Conservation (phyloP, 2,888 invertebrate genomes). For the Lapara coniferarum region DNA sequence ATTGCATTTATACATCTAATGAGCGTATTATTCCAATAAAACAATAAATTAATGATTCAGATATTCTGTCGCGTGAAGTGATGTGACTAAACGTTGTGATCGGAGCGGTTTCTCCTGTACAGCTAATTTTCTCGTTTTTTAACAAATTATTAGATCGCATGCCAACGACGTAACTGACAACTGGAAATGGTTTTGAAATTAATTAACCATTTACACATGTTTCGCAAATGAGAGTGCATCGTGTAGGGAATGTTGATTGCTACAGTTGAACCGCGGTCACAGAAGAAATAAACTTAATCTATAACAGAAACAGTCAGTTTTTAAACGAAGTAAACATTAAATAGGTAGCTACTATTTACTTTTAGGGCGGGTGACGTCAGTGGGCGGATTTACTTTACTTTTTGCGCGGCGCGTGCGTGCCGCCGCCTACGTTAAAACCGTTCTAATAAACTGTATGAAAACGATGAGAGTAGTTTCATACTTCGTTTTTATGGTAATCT, state of each 20-base stretch:
- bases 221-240: slow-evolving; percentile 40
- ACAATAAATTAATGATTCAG: slow-evolving; percentile 57
- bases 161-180: slow-evolving; percentile 27
- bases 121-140: slow-evolving; percentile 37
- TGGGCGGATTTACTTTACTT: slow-evolving; percentile 48
- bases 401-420: slow-evolving; percentile 52
- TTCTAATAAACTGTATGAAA: slow-evolving; percentile 49
- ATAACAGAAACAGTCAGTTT: slow-evolving; percentile 20
- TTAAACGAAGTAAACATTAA: slow-evolving; percentile 31
- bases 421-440: slow-evolving; percentile 50
- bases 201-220: slow-evolving; percentile 40
- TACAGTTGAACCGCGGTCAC: slow-evolving; percentile 9
- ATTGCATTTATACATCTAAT: slow-evolving; percentile 69
- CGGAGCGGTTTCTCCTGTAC: slow-evolving; percentile 46
- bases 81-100: slow-evolving; percentile 41
- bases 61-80: slow-evolving; percentile 58
- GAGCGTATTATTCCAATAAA: slow-evolving; percentile 63
- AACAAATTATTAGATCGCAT: slow-evolving; percentile 38
- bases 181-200: slow-evolving; percentile 37
- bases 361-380: slow-evolving; percentile 42
- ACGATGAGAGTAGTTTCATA: slow-evolving; percentile 46
- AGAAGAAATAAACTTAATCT: slow-evolving; percentile 12
- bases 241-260: slow-evolving; percentile 31
- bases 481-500: slow-evolving; percentile 38
- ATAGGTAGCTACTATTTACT: slow-evolving; percentile 34